Evolutionary conservation across 1,140 invertebrate species (phyloP), one percentile per base, ranked within the genome.

Genomic region (Drosophila sturtevanti): DNA sequence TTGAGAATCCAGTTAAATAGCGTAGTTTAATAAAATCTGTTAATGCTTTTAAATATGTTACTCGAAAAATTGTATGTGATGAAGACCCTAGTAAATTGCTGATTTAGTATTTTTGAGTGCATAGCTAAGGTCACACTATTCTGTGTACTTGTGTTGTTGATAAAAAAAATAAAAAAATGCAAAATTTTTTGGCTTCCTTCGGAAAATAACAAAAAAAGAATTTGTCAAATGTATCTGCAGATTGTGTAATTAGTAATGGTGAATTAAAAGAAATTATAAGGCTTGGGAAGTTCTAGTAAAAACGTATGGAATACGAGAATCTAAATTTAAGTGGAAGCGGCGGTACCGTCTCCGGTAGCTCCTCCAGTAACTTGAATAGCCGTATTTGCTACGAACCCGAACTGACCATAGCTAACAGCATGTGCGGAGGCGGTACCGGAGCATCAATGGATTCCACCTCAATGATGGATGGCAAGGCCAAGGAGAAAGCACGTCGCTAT

Each of bases 401-500:
- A 51, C 41, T 21, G 2, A 62, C 35, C n/a, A 27, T 27, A 54
- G 11, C 16, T 27, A 54, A 54, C 22, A 56, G 31, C 34, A 87
- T 87, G 84, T 87, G 82, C 14, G 82, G 82, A 2, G 16, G 41
- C 1, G 41, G 41, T 41, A 35, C 34, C 34, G 34, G 72, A 55
- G 9, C 84, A 77, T 9, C 24, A 16, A 34, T 35, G 64, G 84
- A 87, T 14, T 18, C 16, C 16, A 48, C 41, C 9, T 48, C 41
- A 9, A 31, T 77, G 34, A 22, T 75, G 22, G 82, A 87, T 7
- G 75, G 76, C 11, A 81, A 89, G 54, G 71, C 66, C 9, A 91
- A 90, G 38, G 79, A 81, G 21, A 91, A 91, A 71, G 60, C 82
- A 14, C 86, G 90, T 1, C 82, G 90, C 16, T 91, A 91, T 68